These are phyloP conservation scores for Chelmon rostratus DNA, from an alignment of 2,797 vertebrate genomes.

Conservation along the genomic window DNA sequence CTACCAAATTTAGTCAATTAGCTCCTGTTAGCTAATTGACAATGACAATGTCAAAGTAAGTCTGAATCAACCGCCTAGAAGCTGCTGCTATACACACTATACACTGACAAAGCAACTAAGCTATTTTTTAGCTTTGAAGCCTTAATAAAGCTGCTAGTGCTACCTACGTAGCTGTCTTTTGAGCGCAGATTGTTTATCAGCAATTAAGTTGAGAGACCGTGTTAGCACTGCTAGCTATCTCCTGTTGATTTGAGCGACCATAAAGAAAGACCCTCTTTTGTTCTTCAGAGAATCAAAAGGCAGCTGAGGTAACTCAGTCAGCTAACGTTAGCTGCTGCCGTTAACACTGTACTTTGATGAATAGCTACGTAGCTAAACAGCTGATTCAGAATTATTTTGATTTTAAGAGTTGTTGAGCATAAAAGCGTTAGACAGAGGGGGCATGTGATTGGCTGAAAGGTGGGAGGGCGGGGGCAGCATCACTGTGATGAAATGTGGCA, in stretches of 20 bases:
- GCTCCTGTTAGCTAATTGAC: background rate
- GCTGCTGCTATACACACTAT: background rate
- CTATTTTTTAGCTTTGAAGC: background rate
- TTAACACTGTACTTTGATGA: background rate
- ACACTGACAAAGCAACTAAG: background rate
- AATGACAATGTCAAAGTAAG: background rate
- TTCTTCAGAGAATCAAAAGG: background rate
- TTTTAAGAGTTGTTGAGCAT: background rate
- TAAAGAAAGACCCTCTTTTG: background rate
- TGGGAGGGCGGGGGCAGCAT: background rate
- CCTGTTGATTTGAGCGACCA: background rate
- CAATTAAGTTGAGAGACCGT: background rate
- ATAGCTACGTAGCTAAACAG: too few relatives aligned
- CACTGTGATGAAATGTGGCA: background rate
- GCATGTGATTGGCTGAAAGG: background rate
- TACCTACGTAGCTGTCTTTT: background rate
- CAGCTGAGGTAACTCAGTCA: background rate
- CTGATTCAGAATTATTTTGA: background rate
- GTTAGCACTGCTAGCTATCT: background rate
- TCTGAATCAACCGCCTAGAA: background rate
- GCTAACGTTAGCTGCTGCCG: background rate
- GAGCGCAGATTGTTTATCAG: background rate
- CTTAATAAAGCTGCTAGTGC: background rate
- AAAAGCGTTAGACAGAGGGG: background rate
- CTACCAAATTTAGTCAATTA: background rate